Evolutionary conservation across 2,888 invertebrate species (phyloP), one percentile per base, ranked within the genome.

Genomic region (Calameuta idolon): DNA sequence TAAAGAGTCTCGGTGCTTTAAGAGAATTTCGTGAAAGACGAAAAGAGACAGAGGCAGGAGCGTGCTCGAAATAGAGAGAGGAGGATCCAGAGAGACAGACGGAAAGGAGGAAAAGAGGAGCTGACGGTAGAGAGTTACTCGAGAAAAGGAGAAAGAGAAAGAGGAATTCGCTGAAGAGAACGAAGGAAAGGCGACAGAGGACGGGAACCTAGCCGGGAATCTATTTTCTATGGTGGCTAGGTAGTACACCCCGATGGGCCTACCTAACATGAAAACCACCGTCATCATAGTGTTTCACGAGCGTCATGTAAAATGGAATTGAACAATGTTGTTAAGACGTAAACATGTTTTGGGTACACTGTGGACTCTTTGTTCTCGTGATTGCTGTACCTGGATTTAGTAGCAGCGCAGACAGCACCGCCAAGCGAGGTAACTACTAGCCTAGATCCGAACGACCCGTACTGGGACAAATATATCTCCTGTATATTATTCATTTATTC

Each of bases 311-410:
- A 90, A 81, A 91, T 91, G 91, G 89, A 90, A 90, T 88, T 91
- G 89, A 91, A 91, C 90, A 90, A 91, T 91, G 91, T 90, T 91
- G 90, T 90, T 90, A 91, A 90, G 90, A 91, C 89, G 86, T 91
- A 91, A 91, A 91, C 89, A 91, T 91, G 91, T 90, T 90, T 89
- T 91, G 90, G 91, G 87, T 90, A 91, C 89, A 88, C 87, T 90
- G 89, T 89, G 90, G 90, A 91, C 90, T 91, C 86, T 88, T 91
- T 88, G 89, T 91, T 90, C 88, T 91, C 89, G 90, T 91, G 89
- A 91, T 91, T 88, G 89, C 88, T 87, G 88, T 90, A 89, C 89
- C 89, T 90, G 90, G 90, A 91, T 91, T 91, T 89, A 90, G 89
- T 88, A 90, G 88, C 87, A 90, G 87, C 87, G 89, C 90, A 84